These are phyloP conservation scores for Luperina nickerlii DNA, from an alignment of 2,888 invertebrate species.

Conservation along the genomic window DNA sequence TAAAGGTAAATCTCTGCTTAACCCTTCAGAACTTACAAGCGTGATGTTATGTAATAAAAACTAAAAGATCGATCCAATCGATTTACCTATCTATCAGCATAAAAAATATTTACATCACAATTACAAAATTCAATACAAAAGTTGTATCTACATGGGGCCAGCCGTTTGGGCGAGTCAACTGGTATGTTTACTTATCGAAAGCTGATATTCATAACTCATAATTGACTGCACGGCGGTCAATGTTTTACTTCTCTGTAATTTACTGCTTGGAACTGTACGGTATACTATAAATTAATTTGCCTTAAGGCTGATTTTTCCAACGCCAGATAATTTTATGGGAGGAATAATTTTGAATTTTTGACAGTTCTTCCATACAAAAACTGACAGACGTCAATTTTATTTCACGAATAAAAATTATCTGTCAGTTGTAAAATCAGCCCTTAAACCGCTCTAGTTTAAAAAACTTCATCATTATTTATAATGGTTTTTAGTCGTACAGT, in stretches of 20 bases:
- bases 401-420: neutral
- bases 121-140: conserved; percentile 10
- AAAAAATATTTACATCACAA: neutral
- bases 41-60: too few relatives aligned
- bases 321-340: neutral
- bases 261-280: neutral
- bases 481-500: neutral
- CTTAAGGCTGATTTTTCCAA: neutral
- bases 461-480: neutral
- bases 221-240: conserved; percentile 34
- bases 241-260: conserved; percentile 40
- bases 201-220: conserved; percentile 48
- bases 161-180: conserved; percentile 7
- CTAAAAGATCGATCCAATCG: neutral
- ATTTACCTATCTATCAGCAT: neutral
- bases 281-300: neutral
- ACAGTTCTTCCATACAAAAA: neutral
- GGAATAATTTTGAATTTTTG: neutral
- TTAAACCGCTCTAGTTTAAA: neutral
- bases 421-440: neutral
- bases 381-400: neutral
- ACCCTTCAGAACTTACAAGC: too few relatives aligned
- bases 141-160: conserved; percentile 15
- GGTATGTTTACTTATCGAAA: conserved; percentile 35
- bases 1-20: too few relatives aligned